A percentile compares a stretch with the other conserved stretches of the same genome.
phyloP scores from a whole-genome alignment of 2,113 vertebrate species.

The Dasyprocta punctata region DNA sequence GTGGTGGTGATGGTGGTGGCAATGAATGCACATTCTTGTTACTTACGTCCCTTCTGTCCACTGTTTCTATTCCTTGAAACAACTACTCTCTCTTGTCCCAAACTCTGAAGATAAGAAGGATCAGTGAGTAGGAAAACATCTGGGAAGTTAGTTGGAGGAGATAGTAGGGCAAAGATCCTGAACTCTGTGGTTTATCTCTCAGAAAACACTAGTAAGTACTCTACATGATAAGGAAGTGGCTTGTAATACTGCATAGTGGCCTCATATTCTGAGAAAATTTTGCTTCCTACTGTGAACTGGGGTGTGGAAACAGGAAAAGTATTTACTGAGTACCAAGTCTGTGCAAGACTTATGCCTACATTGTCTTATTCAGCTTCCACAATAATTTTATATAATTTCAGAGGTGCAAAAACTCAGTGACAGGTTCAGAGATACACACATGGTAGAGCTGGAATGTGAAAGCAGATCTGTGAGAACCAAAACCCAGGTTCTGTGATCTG shows the following conservation, averaged over 20 bases:
- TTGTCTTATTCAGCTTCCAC: not conserved
- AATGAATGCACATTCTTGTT: not conserved
- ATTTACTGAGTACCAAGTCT: not conserved
- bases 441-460: not conserved
- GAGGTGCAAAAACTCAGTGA: not conserved
- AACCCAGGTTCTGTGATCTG: not conserved
- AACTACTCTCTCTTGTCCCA: not conserved
- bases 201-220: conserved; percentile 7
- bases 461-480: not conserved
- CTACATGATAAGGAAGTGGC: conserved; percentile 19
- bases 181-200: conserved; percentile 5
- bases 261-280: conserved; percentile 31
- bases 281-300: not conserved
- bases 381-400: not conserved
- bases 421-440: not conserved
- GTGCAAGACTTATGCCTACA: not conserved
- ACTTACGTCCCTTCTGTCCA: not conserved
- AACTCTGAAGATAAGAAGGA: not conserved
- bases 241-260: not conserved
- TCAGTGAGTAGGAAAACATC: not conserved
- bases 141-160: not conserved
- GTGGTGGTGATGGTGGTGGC: not conserved
- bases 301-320: not conserved
- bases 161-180: not conserved
- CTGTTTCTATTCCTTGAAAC: not conserved